phyloP scores from a whole-genome alignment of 2,113 vertebrate species.

The Odocoileus virginianus region DNA sequence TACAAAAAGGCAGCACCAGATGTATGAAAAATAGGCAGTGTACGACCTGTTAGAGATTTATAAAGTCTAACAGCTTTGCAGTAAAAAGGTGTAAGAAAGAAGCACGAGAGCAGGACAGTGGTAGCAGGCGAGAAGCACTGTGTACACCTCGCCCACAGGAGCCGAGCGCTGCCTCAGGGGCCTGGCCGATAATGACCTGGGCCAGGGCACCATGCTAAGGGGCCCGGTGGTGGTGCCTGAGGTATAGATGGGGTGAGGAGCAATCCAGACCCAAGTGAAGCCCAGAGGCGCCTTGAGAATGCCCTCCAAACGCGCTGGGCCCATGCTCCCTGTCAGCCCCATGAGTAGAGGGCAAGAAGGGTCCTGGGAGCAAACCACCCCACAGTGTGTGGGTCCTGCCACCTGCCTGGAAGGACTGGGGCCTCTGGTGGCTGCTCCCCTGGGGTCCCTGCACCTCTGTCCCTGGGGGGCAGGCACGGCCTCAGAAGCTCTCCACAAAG shows the following conservation, averaged over 20 bases:
- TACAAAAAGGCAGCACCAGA: slow-evolving; percentile 82
- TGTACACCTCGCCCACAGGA: neutral
- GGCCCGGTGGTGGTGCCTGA: slow-evolving; percentile 73
- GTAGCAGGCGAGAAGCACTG: slow-evolving; percentile 61
- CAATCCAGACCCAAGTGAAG: slow-evolving; percentile 46
- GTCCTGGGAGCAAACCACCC: neutral
- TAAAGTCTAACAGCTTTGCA: slow-evolving; percentile 74
- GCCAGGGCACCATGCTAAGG: slow-evolving; percentile 18
- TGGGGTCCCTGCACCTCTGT: slow-evolving; percentile 31
- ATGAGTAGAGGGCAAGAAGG: neutral
- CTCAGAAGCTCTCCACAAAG: slow-evolving; percentile 98
- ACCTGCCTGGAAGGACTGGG: slow-evolving; percentile 71
- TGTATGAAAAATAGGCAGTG: slow-evolving; percentile 82
- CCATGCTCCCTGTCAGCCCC: neutral
- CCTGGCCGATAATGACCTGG: neutral
- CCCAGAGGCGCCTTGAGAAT: neutral
- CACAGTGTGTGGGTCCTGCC: neutral
- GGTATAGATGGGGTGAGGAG: slow-evolving; percentile 78
- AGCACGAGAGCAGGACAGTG: slow-evolving; percentile 59
- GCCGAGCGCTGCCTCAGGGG: neutral
- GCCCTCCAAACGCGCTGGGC: neutral
- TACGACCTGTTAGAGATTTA: slow-evolving; percentile 80
- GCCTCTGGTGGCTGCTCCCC: neutral
- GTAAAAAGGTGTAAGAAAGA: slow-evolving; percentile 81
- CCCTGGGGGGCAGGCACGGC: neutral